Evolutionary conservation across 1,140 invertebrate species (phyloP).

Genomic region (Drosophila oshimai): DNA sequence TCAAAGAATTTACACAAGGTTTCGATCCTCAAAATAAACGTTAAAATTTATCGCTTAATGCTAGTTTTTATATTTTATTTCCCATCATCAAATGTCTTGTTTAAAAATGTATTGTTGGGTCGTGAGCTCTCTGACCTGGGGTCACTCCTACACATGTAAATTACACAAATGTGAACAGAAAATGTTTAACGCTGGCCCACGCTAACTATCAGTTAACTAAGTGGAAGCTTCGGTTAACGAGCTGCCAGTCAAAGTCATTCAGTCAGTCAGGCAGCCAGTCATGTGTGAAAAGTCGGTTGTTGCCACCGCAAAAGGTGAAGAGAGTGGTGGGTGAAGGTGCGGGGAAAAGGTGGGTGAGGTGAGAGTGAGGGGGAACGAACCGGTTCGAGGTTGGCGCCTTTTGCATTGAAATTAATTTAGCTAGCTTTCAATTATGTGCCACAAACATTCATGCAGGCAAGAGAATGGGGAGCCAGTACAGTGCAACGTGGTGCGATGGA

Average conservation of each 20-base stretch:
- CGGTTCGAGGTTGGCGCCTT: constrained; percentile 59
- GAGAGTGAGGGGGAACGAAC: constrained; percentile 2
- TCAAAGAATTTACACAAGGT: too few relatives aligned
- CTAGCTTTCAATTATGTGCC: constrained; percentile 81
- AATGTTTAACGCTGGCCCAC: constrained; percentile 21
- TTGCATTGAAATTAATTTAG: constrained; percentile 80
- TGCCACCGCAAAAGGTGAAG: constrained; percentile 19
- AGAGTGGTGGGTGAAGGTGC: not conserved
- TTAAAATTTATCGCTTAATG: too few relatives aligned
- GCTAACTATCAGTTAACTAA: constrained; percentile 62
- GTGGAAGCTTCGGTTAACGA: constrained; percentile 72
- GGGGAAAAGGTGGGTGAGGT: not conserved
- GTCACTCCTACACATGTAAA: constrained; percentile 30
- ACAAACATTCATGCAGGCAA: constrained; percentile 70
- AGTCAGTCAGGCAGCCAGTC: constrained; percentile 40
- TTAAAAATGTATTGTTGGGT: constrained; percentile 1
- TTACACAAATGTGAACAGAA: constrained; percentile 20
- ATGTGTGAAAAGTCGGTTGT: constrained; percentile 71
- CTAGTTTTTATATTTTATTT: too few relatives aligned
- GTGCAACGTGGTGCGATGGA: not conserved
- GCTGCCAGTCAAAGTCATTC: constrained; percentile 54
- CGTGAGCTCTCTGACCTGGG: constrained; percentile 13
- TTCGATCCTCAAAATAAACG: too few relatives aligned
- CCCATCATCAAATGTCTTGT: not conserved
- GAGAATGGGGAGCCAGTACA: constrained; percentile 19